These are phyloP conservation scores for Eonycteris spelaea DNA, from an alignment of 2,113 vertebrate genomes.

Conservation along the genomic window DNA sequence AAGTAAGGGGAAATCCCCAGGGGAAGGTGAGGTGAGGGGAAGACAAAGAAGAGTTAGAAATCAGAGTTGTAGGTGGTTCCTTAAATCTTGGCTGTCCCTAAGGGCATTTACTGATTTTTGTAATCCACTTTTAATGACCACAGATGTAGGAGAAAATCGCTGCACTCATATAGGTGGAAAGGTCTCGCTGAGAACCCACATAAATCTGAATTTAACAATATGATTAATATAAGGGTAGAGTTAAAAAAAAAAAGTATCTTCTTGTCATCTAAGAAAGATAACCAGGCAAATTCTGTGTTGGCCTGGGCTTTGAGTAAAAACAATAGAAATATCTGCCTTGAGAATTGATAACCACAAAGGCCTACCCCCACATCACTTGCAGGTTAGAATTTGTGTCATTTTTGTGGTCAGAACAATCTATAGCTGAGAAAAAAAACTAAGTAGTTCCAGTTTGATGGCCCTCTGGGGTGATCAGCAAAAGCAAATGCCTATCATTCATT, in stretches of 20 bases:
- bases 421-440: neutral
- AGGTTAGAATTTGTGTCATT: neutral
- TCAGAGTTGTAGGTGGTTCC: neutral
- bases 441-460: neutral
- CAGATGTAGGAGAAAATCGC: neutral
- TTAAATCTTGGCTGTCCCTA: neutral
- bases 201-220: conserved; percentile 2
- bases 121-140: neutral
- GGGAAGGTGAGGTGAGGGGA: neutral
- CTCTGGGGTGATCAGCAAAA: neutral
- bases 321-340: neutral
- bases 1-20: neutral
- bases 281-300: neutral
- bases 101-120: neutral
- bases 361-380: neutral
- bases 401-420: neutral
- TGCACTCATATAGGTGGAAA: neutral
- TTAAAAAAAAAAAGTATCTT: neutral
- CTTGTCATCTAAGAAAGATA: neutral
- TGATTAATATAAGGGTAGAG: neutral
- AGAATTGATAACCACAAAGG: neutral
- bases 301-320: neutral
- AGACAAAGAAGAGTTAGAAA: neutral
- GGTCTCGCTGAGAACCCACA: neutral
- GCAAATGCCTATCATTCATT: neutral